A percentile compares a stretch with the other conserved stretches of the same genome.
Evolutionary conservation across 2,797 vertebrate species (phyloP).

Genomic region (Graptemys geographica): DNA sequence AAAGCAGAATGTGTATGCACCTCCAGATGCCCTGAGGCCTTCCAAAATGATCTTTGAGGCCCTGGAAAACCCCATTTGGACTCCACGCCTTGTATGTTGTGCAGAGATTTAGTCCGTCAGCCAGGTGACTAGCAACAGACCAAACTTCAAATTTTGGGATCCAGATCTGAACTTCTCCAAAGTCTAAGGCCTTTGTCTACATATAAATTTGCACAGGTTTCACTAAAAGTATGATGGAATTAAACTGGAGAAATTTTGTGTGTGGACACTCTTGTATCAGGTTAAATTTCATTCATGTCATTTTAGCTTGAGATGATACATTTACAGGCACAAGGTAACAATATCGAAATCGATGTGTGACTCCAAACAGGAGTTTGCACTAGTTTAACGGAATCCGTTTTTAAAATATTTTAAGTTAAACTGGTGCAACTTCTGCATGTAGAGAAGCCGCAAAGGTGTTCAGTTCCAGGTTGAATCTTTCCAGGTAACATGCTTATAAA

Average conservation of each 20-base stretch:
- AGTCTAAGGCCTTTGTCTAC: not conserved
- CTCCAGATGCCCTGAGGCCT: conserved; percentile 8
- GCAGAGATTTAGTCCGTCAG: accelerated
- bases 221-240: not conserved
- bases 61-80: not conserved
- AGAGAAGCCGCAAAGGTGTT: not conserved
- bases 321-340: not conserved
- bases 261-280: not conserved
- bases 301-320: not conserved
- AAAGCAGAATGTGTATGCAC: not conserved
- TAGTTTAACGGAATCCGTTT: not conserved
- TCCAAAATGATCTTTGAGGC: conserved; percentile 20
- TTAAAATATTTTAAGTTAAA: not conserved
- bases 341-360: accelerated
- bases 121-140: not conserved
- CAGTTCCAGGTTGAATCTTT: not conserved
- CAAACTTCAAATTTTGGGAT: not conserved
- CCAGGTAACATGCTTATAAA: not conserved
- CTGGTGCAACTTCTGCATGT: not conserved
- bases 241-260: not conserved
- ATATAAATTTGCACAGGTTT: accelerated
- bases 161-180: not conserved
- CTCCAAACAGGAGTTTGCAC: not conserved
- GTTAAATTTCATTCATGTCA: not conserved
- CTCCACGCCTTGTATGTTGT: not conserved